These are phyloP conservation scores for Melieria picta DNA, from an alignment of 2,888 invertebrate genomes.

Conservation along the genomic window DNA sequence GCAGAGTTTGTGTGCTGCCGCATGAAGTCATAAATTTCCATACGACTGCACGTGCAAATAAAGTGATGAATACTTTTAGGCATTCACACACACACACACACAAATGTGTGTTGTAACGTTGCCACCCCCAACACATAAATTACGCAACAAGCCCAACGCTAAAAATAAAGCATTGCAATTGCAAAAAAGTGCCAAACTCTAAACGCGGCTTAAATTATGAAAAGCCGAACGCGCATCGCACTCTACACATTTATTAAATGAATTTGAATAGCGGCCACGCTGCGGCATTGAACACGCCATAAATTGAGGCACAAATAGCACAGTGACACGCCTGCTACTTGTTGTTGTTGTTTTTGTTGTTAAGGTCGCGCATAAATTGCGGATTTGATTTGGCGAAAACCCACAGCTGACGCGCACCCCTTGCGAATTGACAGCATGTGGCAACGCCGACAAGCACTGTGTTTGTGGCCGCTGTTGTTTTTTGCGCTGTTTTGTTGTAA, in stretches of 20 bases:
- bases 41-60: slow-evolving; percentile 57
- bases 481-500: too few species aligned
- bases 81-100: slow-evolving; percentile 43
- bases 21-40: slow-evolving; percentile 55
- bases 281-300: too few species aligned
- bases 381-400: slow-evolving; percentile 17
- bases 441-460: not conserved
- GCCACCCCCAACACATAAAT: not conserved
- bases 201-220: not conserved
- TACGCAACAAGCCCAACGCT: slow-evolving; percentile 7
- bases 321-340: not conserved
- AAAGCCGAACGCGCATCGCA: too few species aligned
- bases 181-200: not conserved
- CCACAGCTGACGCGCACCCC: not conserved
- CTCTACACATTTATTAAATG: too few species aligned
- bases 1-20: slow-evolving; percentile 10
- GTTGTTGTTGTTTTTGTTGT: slow-evolving; percentile 10
- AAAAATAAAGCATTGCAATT: not conserved
- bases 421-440: slow-evolving; percentile 33
- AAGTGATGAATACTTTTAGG: slow-evolving; percentile 55
- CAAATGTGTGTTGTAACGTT: not conserved
- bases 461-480: too few species aligned
- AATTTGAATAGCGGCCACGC: too few species aligned
- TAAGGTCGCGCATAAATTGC: slow-evolving; percentile 25
- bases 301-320: too few species aligned